A percentile compares a stretch with the other conserved stretches of the same genome.
Evolutionary conservation across 2,797 vertebrate genomes (phyloP).

Genomic region (Falco rusticolus): DNA sequence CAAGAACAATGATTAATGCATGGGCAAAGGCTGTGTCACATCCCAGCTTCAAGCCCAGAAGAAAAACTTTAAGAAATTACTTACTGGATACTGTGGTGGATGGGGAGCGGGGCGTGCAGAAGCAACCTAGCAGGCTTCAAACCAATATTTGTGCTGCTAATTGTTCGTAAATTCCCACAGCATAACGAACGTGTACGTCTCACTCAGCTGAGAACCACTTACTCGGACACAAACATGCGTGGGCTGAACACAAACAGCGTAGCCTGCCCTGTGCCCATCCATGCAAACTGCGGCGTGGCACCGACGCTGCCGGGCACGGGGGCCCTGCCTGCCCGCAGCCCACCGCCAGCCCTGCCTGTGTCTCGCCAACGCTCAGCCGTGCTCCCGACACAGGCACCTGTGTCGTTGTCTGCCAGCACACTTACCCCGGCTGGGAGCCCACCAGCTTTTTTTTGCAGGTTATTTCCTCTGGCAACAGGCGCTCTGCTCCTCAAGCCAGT

Average conservation of each 20-base stretch:
- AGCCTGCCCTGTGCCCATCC: background rate
- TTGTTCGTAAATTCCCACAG: background rate
- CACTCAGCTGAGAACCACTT: background rate
- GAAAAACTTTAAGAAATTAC: background rate
- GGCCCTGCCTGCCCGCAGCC: background rate
- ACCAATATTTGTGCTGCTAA: background rate
- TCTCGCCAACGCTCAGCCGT: fast-evolving
- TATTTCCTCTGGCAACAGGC: background rate
- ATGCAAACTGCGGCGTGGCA: fast-evolving
- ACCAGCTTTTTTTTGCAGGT: background rate
- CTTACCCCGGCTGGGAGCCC: background rate
- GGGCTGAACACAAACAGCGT: fast-evolving
- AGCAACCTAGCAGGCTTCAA: background rate
- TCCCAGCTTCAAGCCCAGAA: background rate
- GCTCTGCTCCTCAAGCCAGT: background rate
- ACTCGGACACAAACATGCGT: fast-evolving
- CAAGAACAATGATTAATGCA: background rate
- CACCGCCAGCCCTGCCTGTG: background rate
- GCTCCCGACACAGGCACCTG: background rate
- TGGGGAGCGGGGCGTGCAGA: no score
- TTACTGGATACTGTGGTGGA: background rate
- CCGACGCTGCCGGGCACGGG: fast-evolving
- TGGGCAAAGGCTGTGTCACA: background rate
- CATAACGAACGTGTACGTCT: fast-evolving
- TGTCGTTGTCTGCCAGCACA: background rate